Evolutionary conservation across 2,797 vertebrate genomes (phyloP).

Genomic region (Lutra lutra): DNA sequence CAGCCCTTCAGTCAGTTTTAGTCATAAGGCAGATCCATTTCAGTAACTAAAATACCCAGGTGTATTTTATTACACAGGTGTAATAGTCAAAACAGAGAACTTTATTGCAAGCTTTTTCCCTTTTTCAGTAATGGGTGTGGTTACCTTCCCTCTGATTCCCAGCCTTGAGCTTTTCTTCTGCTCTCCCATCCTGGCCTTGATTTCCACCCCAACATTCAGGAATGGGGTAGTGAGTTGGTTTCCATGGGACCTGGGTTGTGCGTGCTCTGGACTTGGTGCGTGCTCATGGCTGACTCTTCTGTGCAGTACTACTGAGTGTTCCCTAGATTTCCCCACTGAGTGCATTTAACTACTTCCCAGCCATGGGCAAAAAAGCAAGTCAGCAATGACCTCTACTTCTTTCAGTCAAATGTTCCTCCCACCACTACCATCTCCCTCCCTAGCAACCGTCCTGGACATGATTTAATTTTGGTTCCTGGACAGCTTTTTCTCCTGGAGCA

Average conservation of each 20-base stretch:
- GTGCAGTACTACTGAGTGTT: rapidly evolving
- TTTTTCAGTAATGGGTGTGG: too few species aligned
- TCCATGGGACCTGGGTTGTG: rapidly evolving
- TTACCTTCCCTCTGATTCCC: not conserved
- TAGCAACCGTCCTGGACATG: not conserved
- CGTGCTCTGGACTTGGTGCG: rapidly evolving
- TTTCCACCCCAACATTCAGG: not conserved
- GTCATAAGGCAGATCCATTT: not conserved
- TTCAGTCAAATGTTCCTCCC: not conserved
- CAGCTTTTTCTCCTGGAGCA: too few species aligned
- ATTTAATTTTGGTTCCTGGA: not conserved
- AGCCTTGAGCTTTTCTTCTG: not conserved
- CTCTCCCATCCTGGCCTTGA: not conserved
- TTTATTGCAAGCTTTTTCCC: rapidly evolving
- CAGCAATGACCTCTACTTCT: not conserved
- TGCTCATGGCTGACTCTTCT: not conserved
- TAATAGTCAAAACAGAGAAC: not conserved
- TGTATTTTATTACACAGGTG: too few species aligned
- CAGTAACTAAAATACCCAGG: not conserved
- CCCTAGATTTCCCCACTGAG: too few species aligned
- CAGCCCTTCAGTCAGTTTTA: not conserved
- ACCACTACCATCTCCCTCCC: rapidly evolving
- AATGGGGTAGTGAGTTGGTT: not conserved
- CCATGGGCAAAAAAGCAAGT: not conserved
- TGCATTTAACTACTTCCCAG: not conserved